Evolutionary conservation across 2,888 invertebrate genomes (phyloP).

Genomic region (Apocheima hispidaria): DNA sequence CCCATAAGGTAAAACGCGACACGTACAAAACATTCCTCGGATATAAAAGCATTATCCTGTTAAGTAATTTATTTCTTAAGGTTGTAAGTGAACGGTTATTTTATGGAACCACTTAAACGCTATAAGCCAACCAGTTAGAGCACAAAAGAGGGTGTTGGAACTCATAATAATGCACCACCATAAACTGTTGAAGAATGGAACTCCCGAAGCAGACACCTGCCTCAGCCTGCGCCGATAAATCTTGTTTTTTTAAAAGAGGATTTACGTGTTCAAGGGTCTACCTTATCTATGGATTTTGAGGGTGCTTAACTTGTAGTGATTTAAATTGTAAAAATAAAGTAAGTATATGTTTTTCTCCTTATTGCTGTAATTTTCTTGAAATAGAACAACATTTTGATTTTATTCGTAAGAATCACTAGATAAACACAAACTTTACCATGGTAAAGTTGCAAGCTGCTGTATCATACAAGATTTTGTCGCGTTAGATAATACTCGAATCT

Average conservation of each 20-base stretch:
- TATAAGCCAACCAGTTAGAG: constrained; percentile 79
- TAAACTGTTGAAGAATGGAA: constrained; percentile 73
- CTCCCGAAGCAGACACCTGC: constrained; percentile 69
- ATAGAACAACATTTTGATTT: neutral
- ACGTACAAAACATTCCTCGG: constrained; percentile 81
- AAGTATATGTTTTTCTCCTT: constrained; percentile 44
- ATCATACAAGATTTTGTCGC: constrained; percentile 3
- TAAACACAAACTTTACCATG: neutral
- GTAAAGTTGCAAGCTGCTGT: neutral
- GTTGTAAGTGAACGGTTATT: constrained; percentile 78
- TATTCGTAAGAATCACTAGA: neutral
- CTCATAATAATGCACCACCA: constrained; percentile 75
- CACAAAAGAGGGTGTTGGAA: constrained; percentile 77
- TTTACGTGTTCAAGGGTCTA: constrained; percentile 51
- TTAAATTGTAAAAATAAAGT: constrained; percentile 51
- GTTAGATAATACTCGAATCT: neutral
- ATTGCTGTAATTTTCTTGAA: constrained; percentile 3
- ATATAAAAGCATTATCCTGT: constrained; percentile 85
- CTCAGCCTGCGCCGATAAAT: constrained; percentile 71
- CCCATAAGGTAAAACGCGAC: constrained; percentile 81
- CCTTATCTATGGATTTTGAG: constrained; percentile 49
- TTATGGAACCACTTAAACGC: constrained; percentile 82
- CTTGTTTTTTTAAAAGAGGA: constrained; percentile 58
- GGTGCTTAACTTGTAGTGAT: constrained; percentile 51
- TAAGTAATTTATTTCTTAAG: constrained; percentile 85